Conservation (phyloP, 2,113 vertebrate genomes). For the Oxyura jamaicensis region DNA sequence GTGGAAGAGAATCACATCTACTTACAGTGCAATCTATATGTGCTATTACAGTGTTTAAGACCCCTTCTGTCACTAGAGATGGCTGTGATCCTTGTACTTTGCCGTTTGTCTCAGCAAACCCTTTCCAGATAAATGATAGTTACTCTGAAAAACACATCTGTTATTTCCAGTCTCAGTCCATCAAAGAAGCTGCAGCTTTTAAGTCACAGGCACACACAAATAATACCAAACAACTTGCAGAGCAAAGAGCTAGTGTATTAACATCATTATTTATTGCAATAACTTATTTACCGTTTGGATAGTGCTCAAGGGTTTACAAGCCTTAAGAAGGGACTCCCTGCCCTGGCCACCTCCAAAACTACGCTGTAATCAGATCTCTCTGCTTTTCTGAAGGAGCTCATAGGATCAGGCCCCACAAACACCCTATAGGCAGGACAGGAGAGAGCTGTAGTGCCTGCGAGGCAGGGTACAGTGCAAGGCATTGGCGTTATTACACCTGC, state of each 20-base stretch:
- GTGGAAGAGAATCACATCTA: not conserved
- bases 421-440: not conserved
- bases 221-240: not conserved
- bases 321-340: not conserved
- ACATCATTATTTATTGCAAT: not conserved
- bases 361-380: not conserved
- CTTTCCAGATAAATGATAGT: conserved; percentile 27
- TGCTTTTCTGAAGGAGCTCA: not conserved
- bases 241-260: not conserved
- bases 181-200: conserved; percentile 12
- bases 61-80: not conserved
- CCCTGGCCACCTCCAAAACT: not conserved
- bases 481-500: not conserved
- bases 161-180: conserved; percentile 28
- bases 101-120: conserved; percentile 37
- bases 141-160: conserved; percentile 6
- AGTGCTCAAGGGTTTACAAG: not conserved
- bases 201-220: not conserved
- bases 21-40: too few species aligned
- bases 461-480: not conserved
- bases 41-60: not conserved
- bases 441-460: not conserved
- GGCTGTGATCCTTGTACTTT: not conserved
- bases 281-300: not conserved
- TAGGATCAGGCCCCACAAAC: not conserved